Percentiles rank a stretch among this genome's conserved stretches.
These are phyloP conservation scores for Corythucha ciliata DNA, from an alignment of 2,888 invertebrate species.

Conservation along the genomic window DNA sequence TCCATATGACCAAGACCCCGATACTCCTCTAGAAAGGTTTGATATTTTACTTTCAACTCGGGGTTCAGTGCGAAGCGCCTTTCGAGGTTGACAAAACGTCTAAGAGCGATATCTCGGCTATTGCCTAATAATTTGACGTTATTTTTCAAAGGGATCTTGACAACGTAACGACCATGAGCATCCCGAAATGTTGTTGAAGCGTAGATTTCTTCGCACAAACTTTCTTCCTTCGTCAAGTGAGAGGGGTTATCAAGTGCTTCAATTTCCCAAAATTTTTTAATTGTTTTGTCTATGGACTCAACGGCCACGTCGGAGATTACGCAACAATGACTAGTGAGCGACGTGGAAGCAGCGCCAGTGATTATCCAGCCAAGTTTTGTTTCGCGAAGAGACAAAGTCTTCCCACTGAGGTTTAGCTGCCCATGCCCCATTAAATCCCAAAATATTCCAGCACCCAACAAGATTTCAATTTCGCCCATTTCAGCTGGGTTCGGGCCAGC, in stretches of 20 bases:
- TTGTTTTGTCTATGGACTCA: too few relatives aligned
- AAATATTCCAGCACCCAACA: slow-evolving; percentile 31
- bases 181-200: neutral
- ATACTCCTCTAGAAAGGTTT: slow-evolving; percentile 25
- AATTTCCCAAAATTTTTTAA: too few relatives aligned
- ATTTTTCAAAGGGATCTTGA: slow-evolving; percentile 17
- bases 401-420: too few relatives aligned
- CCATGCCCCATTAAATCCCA: slow-evolving; percentile 25
- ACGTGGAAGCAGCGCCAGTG: too few relatives aligned
- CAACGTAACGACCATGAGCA: slow-evolving; percentile 13
- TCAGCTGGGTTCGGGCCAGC: slow-evolving; percentile 29
- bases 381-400: too few relatives aligned
- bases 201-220: slow-evolving; percentile 9
- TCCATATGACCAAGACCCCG: slow-evolving; percentile 32
- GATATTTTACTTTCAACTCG: slow-evolving; percentile 9
- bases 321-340: too few relatives aligned
- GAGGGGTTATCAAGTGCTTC: too few relatives aligned
- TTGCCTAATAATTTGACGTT: slow-evolving; percentile 4
- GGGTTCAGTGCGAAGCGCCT: slow-evolving; percentile 6
- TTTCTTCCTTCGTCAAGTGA: too few relatives aligned
- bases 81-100: slow-evolving; percentile 15
- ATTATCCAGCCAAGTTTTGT: too few relatives aligned
- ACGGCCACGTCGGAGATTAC: too few relatives aligned
- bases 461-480: slow-evolving; percentile 29
- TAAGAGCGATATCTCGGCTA: slow-evolving; percentile 14